Evolutionary conservation across 2,113 vertebrate genomes (phyloP), one percentile per base, ranked within the genome.

Genomic region (Recurvirostra avosetta): DNA sequence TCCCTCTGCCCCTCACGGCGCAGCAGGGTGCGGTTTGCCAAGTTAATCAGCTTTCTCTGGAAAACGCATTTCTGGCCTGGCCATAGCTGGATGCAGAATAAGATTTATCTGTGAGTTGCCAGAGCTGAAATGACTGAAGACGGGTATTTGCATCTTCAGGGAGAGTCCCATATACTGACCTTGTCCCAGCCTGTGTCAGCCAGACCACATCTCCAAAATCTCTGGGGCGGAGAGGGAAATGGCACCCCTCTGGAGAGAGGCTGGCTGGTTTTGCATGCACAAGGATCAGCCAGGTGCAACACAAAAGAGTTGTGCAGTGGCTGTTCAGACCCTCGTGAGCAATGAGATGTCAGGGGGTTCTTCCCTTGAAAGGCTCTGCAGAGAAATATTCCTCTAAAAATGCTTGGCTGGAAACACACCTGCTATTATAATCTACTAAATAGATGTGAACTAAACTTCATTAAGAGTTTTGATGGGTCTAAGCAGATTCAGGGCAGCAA

Each of bases 401-500:
- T 55, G n/a, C 62, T 67, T 74, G 41, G 15, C 74, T 75, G 55
- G 38, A 88, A 94, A 65, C 22, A 81, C 21, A 53, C 63, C 41
- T 81, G 77, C 21, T 49, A 26, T 78, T 81, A 26, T 43, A 53
- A 73, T 65, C 36, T 43, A 23, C 45, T 50, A 59, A 87, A 55
- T 4, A 77, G 27, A 41, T 18, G 43, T 27, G 16, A 88, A n/a
- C 16, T 65, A 29, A 66, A 32, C 30, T 74, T 90, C 41, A 22
- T 59, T 36, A 50, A 36, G 36, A 81, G 32, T 82, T 92, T 45
- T 75, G 29, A 58, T 50, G 27, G 38, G 43, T 74, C 45, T 77
- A 43, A 58, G 70, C 30, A 55, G 70, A 85, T 82, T 75, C 66
- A 90, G 74, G 81, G 41, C 86, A 90, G 61, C 86, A 93, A 74